Evolutionary conservation across 1,140 invertebrate genomes (phyloP), one percentile per base, ranked within the genome.

Genomic region (Aphaenogaster rudis): DNA sequence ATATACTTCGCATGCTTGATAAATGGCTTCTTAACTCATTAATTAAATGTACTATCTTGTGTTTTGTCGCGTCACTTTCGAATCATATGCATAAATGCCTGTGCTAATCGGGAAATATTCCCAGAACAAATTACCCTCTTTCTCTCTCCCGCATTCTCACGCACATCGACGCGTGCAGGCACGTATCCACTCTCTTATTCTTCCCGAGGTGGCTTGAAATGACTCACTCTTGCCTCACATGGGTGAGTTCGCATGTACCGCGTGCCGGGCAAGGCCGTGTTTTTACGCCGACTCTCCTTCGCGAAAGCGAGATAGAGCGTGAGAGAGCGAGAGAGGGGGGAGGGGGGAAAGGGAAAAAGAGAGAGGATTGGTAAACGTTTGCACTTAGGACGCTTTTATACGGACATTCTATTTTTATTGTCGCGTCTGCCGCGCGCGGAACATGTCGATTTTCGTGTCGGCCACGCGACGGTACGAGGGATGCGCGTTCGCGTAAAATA

Each of bases 231-330:
- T 72, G 69, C 71, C 78, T 90, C 63, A 76, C 87, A 91, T 90
- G 85, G 85, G 85, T 76, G 85, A 88, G 90, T 91, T 91, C 91
- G 88, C 87, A 72, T 91, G 89, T 91, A 91, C 86, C 80, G 92
- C 91, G 93, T 88, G 78, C 90, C 89, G 74, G 88, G 85, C 90
- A 91, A 91, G 90, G 90, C 90, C 90, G 90, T 57, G 90, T 91
- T 91, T 91, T 91, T 91, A 91, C 87, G 67, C 74, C 77, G 66
- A 6, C n/a, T 76, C 86, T 72, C 64, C 28, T 77, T 66, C 45
- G 86, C 63, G 88, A 71, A 82, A 52, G 66, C 66, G 79, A 82
- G 28, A 81, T 3, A 36, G n/a, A 28, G 9, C 48, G 28, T 28
- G 4, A 61, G 9, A 21, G 15, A 33, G 36, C 11, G 48, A 67